These are phyloP conservation scores for Coreius guichenoti DNA, from an alignment of 2,797 vertebrate species.

Conservation along the genomic window DNA sequence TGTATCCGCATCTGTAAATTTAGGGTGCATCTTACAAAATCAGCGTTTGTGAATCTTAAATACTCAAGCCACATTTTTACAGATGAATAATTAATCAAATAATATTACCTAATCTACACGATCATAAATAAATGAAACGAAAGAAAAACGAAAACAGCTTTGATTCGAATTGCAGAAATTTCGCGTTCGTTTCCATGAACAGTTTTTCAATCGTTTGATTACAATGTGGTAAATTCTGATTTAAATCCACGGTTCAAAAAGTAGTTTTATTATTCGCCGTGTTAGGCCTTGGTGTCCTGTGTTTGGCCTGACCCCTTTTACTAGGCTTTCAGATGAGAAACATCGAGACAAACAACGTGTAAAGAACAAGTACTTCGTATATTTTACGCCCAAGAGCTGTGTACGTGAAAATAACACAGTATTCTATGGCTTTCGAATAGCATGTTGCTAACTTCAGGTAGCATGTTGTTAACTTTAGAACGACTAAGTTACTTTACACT, in stretches of 20 bases:
- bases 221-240: not conserved
- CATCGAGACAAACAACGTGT: not conserved
- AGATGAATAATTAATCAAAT: not conserved
- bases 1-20: not conserved
- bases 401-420: not conserved
- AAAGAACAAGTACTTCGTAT: not conserved
- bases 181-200: not conserved
- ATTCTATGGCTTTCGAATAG: not conserved
- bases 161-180: not conserved
- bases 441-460: conserved; percentile 30
- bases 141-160: not conserved
- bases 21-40: not conserved
- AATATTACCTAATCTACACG: not conserved
- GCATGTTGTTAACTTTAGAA: conserved; percentile 8
- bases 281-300: conserved; percentile 2
- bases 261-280: not conserved
- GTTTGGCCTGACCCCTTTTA: not conserved
- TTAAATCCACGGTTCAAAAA: not conserved
- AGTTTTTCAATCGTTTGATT: not conserved
- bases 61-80: not conserved
- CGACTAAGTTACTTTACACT: no score
- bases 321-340: not conserved
- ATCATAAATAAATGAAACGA: not conserved
- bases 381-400: not conserved
- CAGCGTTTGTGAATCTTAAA: not conserved